Base-by-base conservation (phyloP, 2,888 invertebrate genomes). In the Melipona beecheii region DNA sequence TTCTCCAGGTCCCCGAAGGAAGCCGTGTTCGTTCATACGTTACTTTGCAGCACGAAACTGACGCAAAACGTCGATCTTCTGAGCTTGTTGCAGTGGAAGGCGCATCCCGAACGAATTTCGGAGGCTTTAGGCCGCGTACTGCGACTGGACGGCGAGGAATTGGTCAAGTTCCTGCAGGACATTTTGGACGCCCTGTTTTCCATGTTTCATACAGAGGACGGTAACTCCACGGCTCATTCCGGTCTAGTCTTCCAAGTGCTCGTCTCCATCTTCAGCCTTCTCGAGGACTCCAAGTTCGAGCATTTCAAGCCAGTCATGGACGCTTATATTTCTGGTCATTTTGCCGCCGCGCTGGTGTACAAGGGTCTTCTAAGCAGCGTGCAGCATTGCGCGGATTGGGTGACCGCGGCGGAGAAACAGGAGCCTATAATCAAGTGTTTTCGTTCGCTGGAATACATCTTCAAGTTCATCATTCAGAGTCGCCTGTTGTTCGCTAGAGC, bases 251-350 rank as follows among this genome's bases (percentile, higher is more conserved):
- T 99, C 93, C 97, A 98, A 92, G 98, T 98, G 54, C 95, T 99
- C 81, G 98, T 98, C 24, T 98, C 98, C 81, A 98, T 99, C 90
- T 98, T 99, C 94, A 98, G 97, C 93, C 95, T 98, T 31, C 95
- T 99, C 81, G 98, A 98, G 91, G 98, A 98, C 92, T 97, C 96
- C 77, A 97, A 98, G 91, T 99, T 98, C 94, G 98, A 98, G 93
- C 98, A 99, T 93, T 99, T 99, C 94, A 97, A 98, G 89, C 98
- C 98, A 0, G 98, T 99, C 0, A 96, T 99, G 94, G 98, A 99
- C 92, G 98, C 98, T 1, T 99, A 99, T 93, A 98, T 99, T 75
- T 97, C 97, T 89, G 97, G 98, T 88, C 98, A 98, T 94, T 99
- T 99, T 95, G 98, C 99, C 0, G 98, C 98, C 1, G 98, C 99